A percentile compares a stretch with the other conserved stretches of the same genome.
Evolutionary conservation across 2,113 vertebrate genomes (phyloP).

Genomic region (Theristicus caerulescens): DNA sequence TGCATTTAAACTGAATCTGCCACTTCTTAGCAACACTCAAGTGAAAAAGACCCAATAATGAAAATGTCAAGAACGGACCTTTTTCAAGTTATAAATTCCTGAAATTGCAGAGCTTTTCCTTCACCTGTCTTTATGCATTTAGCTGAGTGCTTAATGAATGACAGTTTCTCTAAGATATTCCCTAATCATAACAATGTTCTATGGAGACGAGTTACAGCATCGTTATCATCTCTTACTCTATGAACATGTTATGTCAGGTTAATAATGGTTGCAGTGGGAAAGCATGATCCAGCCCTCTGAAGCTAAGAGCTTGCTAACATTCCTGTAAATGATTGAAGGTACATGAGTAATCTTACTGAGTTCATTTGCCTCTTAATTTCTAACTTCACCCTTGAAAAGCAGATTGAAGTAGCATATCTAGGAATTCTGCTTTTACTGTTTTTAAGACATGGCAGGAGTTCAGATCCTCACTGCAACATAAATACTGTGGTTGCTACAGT

Average conservation of each 20-base stretch:
- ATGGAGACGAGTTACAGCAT: not conserved
- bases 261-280: slow-evolving; percentile 17
- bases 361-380: slow-evolving; percentile 14
- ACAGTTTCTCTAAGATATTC: not conserved
- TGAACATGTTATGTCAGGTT: slow-evolving; percentile 11
- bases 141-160: not conserved
- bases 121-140: not conserved
- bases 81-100: not conserved
- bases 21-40: not conserved
- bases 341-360: not conserved
- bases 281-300: not conserved
- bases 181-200: not conserved
- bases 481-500: not conserved
- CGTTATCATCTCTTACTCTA: not conserved
- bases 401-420: not conserved
- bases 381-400: not conserved
- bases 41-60: not conserved
- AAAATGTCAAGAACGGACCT: not conserved
- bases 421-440: not conserved
- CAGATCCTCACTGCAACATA: not conserved
- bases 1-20: not conserved
- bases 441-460: not conserved
- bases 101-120: not conserved
- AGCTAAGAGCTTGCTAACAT: not conserved
- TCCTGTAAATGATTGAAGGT: slow-evolving; percentile 16